Evolutionary conservation across 1,140 invertebrate genomes (phyloP).

Genomic region (Zaprionus davidi): DNA sequence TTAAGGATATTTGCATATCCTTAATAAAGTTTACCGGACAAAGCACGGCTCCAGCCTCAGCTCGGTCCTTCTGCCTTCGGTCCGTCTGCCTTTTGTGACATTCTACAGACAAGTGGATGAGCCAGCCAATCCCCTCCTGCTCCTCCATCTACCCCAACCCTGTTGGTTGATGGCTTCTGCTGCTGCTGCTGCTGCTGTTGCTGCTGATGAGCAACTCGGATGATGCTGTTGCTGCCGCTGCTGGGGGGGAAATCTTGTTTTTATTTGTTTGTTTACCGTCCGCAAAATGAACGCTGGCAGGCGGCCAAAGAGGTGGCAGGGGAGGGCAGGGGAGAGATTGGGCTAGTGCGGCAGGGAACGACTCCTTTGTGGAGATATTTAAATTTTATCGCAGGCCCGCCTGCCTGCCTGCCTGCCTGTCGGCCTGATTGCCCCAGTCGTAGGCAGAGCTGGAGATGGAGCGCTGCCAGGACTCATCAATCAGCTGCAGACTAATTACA

Average conservation of each 20-base stretch:
- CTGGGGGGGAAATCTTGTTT: constrained; percentile 66
- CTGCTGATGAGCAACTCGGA: constrained; percentile 50
- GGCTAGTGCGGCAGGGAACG: not conserved
- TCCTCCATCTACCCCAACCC: not conserved
- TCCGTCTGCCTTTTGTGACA: constrained; percentile 67
- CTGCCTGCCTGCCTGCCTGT: constrained; percentile 34
- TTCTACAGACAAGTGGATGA: constrained; percentile 80
- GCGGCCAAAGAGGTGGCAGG: not conserved
- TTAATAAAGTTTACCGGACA: constrained; percentile 82
- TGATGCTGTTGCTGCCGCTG: not conserved
- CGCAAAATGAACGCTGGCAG: constrained; percentile 77
- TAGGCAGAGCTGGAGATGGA: not conserved
- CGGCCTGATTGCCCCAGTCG: constrained; percentile 57
- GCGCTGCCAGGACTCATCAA: constrained; percentile 81
- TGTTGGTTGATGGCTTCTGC: constrained; percentile 70
- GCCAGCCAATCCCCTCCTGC: constrained; percentile 16
- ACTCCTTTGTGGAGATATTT: constrained; percentile 65
- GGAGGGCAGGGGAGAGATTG: not conserved
- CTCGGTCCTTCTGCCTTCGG: not conserved
- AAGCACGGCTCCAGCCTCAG: constrained; percentile 29
- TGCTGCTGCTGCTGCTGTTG: constrained; percentile 1
- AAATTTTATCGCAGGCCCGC: constrained; percentile 76
- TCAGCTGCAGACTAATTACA: constrained; percentile 84
- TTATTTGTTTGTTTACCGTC: constrained; percentile 83
- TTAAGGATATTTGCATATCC: constrained; percentile 84